A percentile compares a stretch with the other conserved stretches of the same genome.
phyloP scores from a whole-genome alignment of 2,888 invertebrate species.

The Epistrophe eligans region DNA sequence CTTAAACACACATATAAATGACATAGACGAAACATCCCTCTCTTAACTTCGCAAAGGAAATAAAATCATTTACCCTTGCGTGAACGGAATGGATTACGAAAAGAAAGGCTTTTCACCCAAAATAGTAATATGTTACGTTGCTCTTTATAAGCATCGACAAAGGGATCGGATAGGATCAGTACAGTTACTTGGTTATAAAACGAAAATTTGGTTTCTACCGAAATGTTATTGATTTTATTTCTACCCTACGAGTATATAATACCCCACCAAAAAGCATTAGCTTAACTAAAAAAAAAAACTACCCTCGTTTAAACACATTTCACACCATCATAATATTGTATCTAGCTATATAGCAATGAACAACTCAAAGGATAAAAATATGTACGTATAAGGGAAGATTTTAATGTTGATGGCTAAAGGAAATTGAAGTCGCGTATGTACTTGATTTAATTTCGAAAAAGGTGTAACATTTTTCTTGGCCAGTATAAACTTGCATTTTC shows the following conservation, averaged over 20 bases:
- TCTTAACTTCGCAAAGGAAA: not conserved
- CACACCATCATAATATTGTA: constrained; percentile 32
- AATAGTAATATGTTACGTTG: constrained; percentile 35
- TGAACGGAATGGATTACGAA: not conserved
- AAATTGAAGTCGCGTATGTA: constrained; percentile 42
- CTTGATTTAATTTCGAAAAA: constrained; percentile 49
- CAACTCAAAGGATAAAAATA: not conserved
- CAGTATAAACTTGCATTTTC: constrained; percentile 35
- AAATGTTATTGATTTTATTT: constrained; percentile 61
- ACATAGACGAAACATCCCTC: constrained; percentile 8
- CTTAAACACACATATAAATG: constrained; percentile 6
- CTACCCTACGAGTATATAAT: not conserved
- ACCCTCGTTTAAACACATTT: constrained; percentile 48
- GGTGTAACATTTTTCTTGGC: constrained; percentile 30
- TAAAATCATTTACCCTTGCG: not conserved
- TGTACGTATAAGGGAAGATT: constrained; percentile 13
- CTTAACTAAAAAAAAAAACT: constrained; percentile 34
- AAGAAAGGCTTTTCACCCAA: constrained; percentile 14
- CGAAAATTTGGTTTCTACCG: constrained; percentile 51
- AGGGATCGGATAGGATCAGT: constrained; percentile 12
- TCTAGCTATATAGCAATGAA: not conserved
- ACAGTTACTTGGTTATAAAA: constrained; percentile 53
- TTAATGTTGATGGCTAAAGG: constrained; percentile 11
- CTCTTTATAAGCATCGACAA: constrained; percentile 25
- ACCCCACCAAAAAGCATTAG: constrained; percentile 32